Evolutionary conservation across 2,888 invertebrate species (phyloP).

Genomic region (Plusia festucae): DNA sequence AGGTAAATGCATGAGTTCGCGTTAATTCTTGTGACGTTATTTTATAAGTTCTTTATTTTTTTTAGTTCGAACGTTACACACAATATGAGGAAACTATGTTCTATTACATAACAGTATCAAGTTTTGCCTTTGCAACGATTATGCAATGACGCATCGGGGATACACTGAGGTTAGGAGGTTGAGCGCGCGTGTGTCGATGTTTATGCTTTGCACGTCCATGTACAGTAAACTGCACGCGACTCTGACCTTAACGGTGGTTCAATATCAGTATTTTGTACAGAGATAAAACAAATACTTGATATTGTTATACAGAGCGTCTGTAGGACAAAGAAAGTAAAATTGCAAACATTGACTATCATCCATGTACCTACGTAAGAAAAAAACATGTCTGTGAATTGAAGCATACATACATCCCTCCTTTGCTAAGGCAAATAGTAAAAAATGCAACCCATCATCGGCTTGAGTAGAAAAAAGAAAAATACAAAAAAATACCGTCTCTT

Average conservation of each 20-base stretch:
- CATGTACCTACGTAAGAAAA: no score
- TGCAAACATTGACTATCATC: background rate
- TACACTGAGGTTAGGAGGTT: slow-evolving; percentile 44
- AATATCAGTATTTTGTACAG: background rate
- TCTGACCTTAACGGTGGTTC: background rate
- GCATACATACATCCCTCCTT: no score
- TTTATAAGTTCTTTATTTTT: no score
- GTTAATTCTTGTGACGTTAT: no score
- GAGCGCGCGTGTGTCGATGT: slow-evolving; percentile 24
- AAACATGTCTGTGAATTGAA: no score
- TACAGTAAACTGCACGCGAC: background rate
- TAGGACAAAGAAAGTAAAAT: background rate
- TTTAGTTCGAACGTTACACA: no score
- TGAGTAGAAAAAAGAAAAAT: no score
- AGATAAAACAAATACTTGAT: background rate
- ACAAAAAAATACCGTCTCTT: no score
- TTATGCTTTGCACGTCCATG: slow-evolving; percentile 38
- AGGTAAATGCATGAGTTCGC: no score
- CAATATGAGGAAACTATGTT: no score
- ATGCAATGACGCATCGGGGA: slow-evolving; percentile 35
- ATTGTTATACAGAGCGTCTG: background rate
- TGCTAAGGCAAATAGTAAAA: no score
- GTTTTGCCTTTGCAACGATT: slow-evolving; percentile 17
- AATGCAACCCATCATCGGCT: no score
- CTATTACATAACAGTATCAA: background rate